Evolutionary conservation across 2,797 vertebrate species (phyloP).

Genomic region (Leptatherina wallacei): DNA sequence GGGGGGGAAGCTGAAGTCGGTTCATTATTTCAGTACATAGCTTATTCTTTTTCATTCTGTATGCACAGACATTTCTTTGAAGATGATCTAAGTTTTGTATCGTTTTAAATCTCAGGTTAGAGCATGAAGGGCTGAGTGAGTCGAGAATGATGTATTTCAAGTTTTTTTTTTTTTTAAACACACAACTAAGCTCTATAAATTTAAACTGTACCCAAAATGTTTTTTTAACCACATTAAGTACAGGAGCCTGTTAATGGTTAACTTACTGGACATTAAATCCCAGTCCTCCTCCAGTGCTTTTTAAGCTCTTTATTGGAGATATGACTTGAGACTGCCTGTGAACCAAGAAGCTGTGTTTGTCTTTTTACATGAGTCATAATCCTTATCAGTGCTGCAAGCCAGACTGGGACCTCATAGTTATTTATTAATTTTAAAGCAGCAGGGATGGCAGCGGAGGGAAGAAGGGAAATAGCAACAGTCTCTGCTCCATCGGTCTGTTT

Average conservation of each 20-base stretch:
- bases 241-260: conserved; percentile 11
- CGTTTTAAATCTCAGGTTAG: neutral
- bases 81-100: conserved; percentile 1
- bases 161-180: neutral
- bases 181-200: neutral
- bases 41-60: too few species aligned
- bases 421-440: conserved; percentile 9
- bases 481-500: conserved; percentile 12
- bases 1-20: too few species aligned
- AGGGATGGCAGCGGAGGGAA: conserved; percentile 4
- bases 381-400: conserved; percentile 53
- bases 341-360: conserved; percentile 38
- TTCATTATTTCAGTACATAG: too few species aligned
- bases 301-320: neutral
- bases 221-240: neutral
- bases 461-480: conserved; percentile 17
- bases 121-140: neutral
- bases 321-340: conserved; percentile 10
- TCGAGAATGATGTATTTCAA: too few species aligned
- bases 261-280: neutral
- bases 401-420: conserved; percentile 28
- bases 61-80: neutral
- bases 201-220: neutral
- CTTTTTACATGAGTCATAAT: conserved; percentile 55
- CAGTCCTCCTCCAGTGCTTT: conserved; percentile 16